phyloP scores from a whole-genome alignment of 2,888 invertebrate species.

The Linnaemya vulpina region DNA sequence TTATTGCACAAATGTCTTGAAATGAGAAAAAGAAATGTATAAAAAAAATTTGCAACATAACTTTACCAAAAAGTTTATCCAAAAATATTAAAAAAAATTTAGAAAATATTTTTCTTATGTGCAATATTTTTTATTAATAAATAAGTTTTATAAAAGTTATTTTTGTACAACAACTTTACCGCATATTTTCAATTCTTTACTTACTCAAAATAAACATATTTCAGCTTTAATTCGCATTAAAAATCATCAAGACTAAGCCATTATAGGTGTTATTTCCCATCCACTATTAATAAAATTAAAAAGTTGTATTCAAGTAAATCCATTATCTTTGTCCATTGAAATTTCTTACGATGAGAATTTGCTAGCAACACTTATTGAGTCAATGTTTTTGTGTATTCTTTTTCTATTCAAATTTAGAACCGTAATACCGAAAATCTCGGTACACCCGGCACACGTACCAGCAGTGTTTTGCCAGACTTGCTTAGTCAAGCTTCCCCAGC shows the following conservation, averaged over 20 bases:
- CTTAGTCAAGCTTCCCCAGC: slow-evolving; percentile 94
- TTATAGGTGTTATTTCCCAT: slow-evolving; percentile 65
- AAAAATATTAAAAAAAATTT: too few relatives aligned
- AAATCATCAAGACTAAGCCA: slow-evolving; percentile 30
- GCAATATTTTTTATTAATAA: too few relatives aligned
- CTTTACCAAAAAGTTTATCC: too few relatives aligned
- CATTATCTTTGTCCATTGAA: slow-evolving; percentile 12
- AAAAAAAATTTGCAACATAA: too few relatives aligned
- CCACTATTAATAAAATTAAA: slow-evolving; percentile 57
- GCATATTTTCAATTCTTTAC: too few relatives aligned
- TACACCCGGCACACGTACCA: slow-evolving; percentile 89
- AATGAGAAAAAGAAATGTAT: too few relatives aligned
- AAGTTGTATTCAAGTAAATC: slow-evolving; percentile 40
- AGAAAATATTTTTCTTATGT: too few relatives aligned
- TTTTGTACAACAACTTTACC: too few relatives aligned
- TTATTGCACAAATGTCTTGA: too few relatives aligned
- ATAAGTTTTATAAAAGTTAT: too few relatives aligned
- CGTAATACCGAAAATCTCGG: slow-evolving; percentile 84
- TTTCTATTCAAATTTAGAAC: slow-evolving; percentile 75
- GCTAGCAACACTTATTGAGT: slow-evolving; percentile 41
- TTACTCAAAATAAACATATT: too few relatives aligned
- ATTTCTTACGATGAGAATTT: background rate
- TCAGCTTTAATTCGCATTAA: slow-evolving; percentile 22
- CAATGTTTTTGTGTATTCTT: slow-evolving; percentile 5
- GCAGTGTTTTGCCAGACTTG: slow-evolving; percentile 97